phyloP scores from a whole-genome alignment of 1,140 invertebrate species.

The Leptonema lineaticorne region DNA sequence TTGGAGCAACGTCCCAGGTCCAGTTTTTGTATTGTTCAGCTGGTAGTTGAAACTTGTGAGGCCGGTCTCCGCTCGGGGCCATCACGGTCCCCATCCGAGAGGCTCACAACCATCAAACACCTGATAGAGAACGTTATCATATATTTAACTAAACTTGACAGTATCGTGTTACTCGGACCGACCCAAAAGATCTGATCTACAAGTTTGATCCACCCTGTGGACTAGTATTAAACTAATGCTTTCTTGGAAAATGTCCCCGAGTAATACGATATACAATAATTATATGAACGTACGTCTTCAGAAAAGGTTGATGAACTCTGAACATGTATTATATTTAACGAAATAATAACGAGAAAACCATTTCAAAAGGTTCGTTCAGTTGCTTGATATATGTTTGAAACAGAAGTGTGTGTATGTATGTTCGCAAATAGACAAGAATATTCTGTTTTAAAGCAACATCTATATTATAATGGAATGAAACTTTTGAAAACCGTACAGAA shows the following conservation, averaged over 20 bases:
- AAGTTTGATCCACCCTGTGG: neutral
- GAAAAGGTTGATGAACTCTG: neutral
- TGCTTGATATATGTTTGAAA: too few relatives aligned
- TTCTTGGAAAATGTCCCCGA: neutral
- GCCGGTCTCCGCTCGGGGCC: conserved; percentile 13
- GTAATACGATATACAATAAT: neutral
- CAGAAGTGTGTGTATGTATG: too few relatives aligned
- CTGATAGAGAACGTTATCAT: neutral
- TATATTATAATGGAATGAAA: too few relatives aligned
- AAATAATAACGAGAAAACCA: too few relatives aligned
- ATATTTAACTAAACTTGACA: neutral
- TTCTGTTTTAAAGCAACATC: too few relatives aligned
- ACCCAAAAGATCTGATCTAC: neutral
- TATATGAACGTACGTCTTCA: neutral
- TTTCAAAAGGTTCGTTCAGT: neutral
- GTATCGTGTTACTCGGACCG: neutral
- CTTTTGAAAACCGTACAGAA: too few relatives aligned
- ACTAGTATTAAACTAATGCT: neutral
- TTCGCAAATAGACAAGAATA: too few relatives aligned
- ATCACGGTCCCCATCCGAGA: neutral
- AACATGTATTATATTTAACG: neutral
- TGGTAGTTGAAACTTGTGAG: neutral
- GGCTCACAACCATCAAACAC: neutral
- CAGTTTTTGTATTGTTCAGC: conserved; percentile 4
- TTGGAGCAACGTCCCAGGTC: neutral